These are phyloP conservation scores for Clitarchus hookeri DNA, from an alignment of 2,888 invertebrate species.

Conservation along the genomic window DNA sequence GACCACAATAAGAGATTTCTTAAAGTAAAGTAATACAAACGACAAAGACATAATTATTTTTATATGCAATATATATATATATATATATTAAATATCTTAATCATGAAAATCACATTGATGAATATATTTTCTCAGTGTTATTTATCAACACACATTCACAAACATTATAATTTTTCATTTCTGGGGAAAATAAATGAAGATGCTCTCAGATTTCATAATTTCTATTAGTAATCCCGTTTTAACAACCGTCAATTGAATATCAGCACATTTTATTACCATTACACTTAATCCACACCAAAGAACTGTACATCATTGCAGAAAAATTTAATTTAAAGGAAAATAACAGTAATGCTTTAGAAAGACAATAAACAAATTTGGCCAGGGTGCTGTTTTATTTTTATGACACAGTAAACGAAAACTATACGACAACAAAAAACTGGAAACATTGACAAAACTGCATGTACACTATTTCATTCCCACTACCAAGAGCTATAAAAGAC, in stretches of 20 bases:
- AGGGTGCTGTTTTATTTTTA: not conserved
- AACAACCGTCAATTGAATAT: not conserved
- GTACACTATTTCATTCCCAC: not conserved
- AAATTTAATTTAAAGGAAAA: too few species aligned
- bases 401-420: not conserved
- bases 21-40: not conserved
- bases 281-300: not conserved
- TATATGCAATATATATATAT: not conserved
- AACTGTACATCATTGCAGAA: too few species aligned
- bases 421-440: not conserved
- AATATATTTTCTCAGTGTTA: not conserved
- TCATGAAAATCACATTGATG: not conserved
- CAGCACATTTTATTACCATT: not conserved
- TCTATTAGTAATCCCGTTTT: not conserved
- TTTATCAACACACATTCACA: not conserved
- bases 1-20: not conserved
- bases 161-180: not conserved
- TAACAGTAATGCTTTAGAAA: not conserved
- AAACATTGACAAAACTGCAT: not conserved
- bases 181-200: not conserved
- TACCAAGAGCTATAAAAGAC: slow-evolving; percentile 2
- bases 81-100: not conserved
- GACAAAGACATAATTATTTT: not conserved
- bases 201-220: not conserved
- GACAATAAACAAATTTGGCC: not conserved